Conservation (phyloP, 1,140 invertebrate species). For the Philopotamus ludificatus region DNA sequence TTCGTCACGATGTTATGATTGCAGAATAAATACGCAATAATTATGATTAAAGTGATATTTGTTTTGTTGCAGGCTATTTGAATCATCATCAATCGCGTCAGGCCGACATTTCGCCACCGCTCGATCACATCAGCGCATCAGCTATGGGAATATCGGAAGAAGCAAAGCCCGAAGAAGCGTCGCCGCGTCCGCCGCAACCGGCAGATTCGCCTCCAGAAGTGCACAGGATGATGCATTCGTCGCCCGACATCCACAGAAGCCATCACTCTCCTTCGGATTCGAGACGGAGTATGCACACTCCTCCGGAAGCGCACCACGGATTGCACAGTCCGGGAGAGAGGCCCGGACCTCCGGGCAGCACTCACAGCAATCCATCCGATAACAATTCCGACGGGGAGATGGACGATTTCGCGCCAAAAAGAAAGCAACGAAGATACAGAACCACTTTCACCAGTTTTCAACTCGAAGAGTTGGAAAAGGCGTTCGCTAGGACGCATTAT, state of each 20-base stretch:
- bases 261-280: conserved; percentile 20
- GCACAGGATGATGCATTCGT: conserved; percentile 16
- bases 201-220: conserved; percentile 44
- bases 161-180: conserved; percentile 57
- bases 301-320: conserved; percentile 47
- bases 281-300: conserved; percentile 35
- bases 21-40: no score
- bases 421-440: conserved; percentile 88
- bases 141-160: conserved; percentile 63
- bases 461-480: conserved; percentile 95
- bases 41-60: no score
- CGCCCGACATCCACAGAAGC: conserved; percentile 11
- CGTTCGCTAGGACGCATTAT: conserved; percentile 95
- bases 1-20: no score
- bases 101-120: conserved; percentile 36
- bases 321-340: conserved; percentile 45
- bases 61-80: conserved; percentile 36
- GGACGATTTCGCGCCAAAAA: conserved; percentile 82
- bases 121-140: conserved; percentile 42
- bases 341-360: conserved; percentile 50
- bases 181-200: conserved; percentile 52
- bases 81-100: conserved; percentile 35
- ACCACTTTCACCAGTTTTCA: conserved; percentile 96
- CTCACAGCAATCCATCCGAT: conserved; percentile 60
- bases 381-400: conserved; percentile 73